Conservation (phyloP, 2,888 invertebrate genomes). For the Margaritifera margaritifera region DNA sequence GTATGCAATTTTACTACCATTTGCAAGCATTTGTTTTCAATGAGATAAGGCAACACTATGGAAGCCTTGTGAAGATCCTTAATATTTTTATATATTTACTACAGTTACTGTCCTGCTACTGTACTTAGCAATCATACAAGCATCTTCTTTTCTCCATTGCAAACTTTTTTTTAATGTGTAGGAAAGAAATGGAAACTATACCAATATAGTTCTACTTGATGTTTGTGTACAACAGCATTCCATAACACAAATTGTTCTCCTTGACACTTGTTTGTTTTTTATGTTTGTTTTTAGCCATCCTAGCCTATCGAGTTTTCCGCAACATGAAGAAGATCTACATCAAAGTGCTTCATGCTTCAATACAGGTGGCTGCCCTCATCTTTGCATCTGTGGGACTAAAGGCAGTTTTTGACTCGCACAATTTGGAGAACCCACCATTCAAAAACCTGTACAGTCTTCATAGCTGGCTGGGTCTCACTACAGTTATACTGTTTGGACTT, state of each 20-base stretch:
- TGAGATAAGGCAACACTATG: too few species aligned
- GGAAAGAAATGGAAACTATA: too few species aligned
- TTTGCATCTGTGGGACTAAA: slow-evolving; percentile 82
- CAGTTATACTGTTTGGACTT: slow-evolving; percentile 81
- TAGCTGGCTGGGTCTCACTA: slow-evolving; percentile 86
- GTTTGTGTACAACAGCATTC: too few species aligned
- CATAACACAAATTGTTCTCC: neutral
- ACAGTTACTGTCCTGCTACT: too few species aligned
- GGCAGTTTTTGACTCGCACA: slow-evolving; percentile 89
- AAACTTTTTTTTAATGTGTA: too few species aligned
- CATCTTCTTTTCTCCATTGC: too few species aligned
- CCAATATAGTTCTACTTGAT: too few species aligned
- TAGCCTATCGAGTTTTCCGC: slow-evolving; percentile 86
- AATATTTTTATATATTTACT: too few species aligned
- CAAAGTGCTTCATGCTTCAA: slow-evolving; percentile 83
- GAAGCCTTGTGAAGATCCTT: too few species aligned
- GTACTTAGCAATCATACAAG: too few species aligned
- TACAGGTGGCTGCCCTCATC: slow-evolving; percentile 81
- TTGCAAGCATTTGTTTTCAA: too few species aligned
- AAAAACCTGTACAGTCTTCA: slow-evolving; percentile 80
- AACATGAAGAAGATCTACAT: slow-evolving; percentile 82
- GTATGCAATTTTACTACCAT: too few species aligned
- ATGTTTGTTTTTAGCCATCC: slow-evolving; percentile 79
- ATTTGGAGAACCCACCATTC: slow-evolving; percentile 58
- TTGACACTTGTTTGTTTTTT: neutral